A percentile compares a stretch with the other conserved stretches of the same genome.
These are phyloP conservation scores for Psammodynastes pulverulentus DNA, from an alignment of 2,113 vertebrate genomes.

Conservation along the genomic window DNA sequence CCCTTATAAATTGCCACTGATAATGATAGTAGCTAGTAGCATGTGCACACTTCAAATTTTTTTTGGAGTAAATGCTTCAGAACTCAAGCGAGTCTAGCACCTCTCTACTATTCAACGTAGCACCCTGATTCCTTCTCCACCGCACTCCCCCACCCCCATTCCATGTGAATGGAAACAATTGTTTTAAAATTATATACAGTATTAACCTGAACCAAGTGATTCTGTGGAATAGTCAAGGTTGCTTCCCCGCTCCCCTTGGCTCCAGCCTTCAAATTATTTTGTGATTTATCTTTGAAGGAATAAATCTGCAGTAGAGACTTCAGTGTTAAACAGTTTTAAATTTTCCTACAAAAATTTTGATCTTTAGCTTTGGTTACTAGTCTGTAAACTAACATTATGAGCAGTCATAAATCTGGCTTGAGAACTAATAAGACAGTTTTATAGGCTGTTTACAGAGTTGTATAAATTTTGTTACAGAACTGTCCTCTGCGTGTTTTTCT, in stretches of 20 bases:
- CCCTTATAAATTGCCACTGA: neutral
- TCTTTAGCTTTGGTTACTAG: neutral
- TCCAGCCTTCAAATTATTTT: neutral
- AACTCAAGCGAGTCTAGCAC: neutral
- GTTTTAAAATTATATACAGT: neutral
- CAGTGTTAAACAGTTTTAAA: neutral
- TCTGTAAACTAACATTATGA: neutral
- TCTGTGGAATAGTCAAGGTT: neutral
- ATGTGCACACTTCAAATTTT: neutral
- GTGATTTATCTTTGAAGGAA: neutral
- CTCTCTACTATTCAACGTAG: neutral
- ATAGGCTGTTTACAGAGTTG: neutral
- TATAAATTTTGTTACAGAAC: neutral
- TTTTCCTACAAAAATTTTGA: neutral
- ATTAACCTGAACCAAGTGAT: neutral
- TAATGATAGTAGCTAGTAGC: neutral
- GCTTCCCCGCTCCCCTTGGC: neutral
- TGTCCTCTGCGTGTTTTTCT: neutral
- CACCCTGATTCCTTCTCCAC: neutral
- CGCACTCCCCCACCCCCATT: neutral
- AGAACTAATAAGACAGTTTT: neutral
- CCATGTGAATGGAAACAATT: neutral
- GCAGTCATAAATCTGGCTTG: neutral
- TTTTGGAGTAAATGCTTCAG: neutral
- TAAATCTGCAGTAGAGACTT: neutral